Evolutionary conservation across 1,140 invertebrate species (phyloP).

Genomic region (Meloidogyne hapla): DNA sequence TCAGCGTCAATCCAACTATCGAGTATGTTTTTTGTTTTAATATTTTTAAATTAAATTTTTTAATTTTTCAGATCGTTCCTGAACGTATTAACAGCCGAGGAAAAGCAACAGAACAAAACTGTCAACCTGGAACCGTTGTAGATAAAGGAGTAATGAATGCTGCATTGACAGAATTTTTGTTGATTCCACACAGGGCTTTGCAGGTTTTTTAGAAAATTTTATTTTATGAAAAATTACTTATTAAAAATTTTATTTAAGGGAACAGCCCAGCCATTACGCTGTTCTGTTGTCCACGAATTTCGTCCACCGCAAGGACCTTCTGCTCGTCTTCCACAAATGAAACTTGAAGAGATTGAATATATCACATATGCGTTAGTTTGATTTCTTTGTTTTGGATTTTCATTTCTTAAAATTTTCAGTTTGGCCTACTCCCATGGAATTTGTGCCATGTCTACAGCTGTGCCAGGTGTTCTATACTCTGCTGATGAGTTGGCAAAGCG

Average conservation of each 20-base stretch:
- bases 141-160: slow-evolving; percentile 33
- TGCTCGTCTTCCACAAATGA: slow-evolving; percentile 7
- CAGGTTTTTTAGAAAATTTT: slow-evolving; percentile 32
- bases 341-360: slow-evolving; percentile 28
- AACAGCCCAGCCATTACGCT: slow-evolving; percentile 39
- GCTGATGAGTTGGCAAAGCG: slow-evolving; percentile 11
- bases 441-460: background rate
- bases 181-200: slow-evolving; percentile 34
- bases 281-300: slow-evolving; percentile 35
- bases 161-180: slow-evolving; percentile 32
- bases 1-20: slow-evolving; percentile 36
- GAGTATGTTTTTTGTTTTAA: background rate
- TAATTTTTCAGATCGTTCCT: slow-evolving; percentile 25
- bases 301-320: background rate
- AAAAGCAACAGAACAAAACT: slow-evolving; percentile 32
- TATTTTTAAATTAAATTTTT: background rate
- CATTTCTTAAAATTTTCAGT: background rate
- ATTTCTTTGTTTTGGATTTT: background rate
- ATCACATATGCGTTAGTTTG: slow-evolving; percentile 13
- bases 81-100: slow-evolving; percentile 5
- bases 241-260: slow-evolving; percentile 23
- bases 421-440: slow-evolving; percentile 15
- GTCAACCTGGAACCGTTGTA: slow-evolving; percentile 36
- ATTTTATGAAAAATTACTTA: background rate
- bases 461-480: background rate